Evolutionary conservation across 1,140 invertebrate species (phyloP), one percentile per base, ranked within the genome.

Genomic region (Tyrophagus putrescentiae): DNA sequence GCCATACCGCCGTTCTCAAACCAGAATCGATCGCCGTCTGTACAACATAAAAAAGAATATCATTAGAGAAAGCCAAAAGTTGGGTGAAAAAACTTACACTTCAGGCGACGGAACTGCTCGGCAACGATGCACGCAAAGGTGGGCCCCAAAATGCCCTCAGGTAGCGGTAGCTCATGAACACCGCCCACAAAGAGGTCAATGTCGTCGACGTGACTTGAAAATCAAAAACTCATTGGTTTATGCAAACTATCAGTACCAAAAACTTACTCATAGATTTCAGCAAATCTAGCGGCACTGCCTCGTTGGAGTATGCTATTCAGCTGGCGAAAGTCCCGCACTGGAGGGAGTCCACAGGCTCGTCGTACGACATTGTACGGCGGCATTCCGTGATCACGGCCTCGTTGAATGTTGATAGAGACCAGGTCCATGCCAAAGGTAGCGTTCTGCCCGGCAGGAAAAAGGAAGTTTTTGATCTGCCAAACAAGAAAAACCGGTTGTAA

Each of bases 311-410:
- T 57, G 59, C 77, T 74, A 9, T 81, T 76, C 31, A 96, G 75
- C 66, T 93, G 84, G 1, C 79, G 75, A 72, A 92, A 96, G 16
- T 68, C 80, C 16, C 68, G 71, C 0, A 83, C 81, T 41, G 75
- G 73, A 2, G 77, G 75, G 31, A 92, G 74, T 3, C 87, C 87
- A 67, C 87, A 93, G 77, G 86, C 87, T 72, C 89, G 29, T 13
- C 67, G 62, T 28, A 65, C 70, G 11, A 62, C 54, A 45, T 70
- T 71, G 60, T 77, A 76, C 1, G 68, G 50, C 2, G 73, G 70
- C 1, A 75, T 52, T 5, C 75, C 75, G 64, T 76, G 72, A 66
- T 77, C 75, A 53, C 75, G 64, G 23, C 70, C 75, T 41, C 71
- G 62, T 59, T 72, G 71, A 31, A 72, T 65, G 60, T 71, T 72